phyloP scores from a whole-genome alignment of 2,797 vertebrate species.

The Nyctibius grandis region DNA sequence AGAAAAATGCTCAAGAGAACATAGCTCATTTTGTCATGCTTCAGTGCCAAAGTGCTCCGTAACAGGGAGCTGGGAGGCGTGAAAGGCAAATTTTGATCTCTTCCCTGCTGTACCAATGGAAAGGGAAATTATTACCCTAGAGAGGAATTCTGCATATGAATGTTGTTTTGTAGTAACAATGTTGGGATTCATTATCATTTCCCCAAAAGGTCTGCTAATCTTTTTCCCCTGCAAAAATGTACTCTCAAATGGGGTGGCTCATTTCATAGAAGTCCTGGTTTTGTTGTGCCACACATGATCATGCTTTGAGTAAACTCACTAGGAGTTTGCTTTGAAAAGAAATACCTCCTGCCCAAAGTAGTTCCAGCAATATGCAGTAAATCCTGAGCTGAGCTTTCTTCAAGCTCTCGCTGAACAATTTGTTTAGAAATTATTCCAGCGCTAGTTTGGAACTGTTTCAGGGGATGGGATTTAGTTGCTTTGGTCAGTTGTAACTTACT shows the following conservation, averaged over 20 bases:
- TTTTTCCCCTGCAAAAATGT: conserved; percentile 6
- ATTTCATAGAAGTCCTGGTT: neutral
- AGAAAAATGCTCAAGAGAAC: neutral
- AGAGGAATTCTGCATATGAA: neutral
- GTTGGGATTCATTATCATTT: conserved; percentile 7
- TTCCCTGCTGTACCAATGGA: neutral
- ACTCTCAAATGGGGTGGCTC: neutral
- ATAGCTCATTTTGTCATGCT: neutral
- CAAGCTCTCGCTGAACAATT: conserved; percentile 34
- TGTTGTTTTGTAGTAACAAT: neutral
- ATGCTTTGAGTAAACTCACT: neutral
- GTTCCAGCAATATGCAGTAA: conserved; percentile 16
- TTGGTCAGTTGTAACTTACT: conserved; percentile 48
- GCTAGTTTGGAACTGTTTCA: conserved; percentile 34
- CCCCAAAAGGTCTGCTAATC: conserved; percentile 7
- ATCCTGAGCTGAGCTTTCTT: conserved; percentile 24
- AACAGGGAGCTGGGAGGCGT: neutral
- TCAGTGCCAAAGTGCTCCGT: neutral
- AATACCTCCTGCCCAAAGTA: neutral
- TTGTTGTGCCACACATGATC: neutral
- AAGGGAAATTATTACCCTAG: conserved; percentile 15
- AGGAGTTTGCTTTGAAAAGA: conserved; percentile 36
- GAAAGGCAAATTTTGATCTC: neutral
- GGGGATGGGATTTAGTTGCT: neutral
- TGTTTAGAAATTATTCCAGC: conserved; percentile 41